Conservation (phyloP, 2,797 vertebrate genomes). For the Gephyroberyx darwinii region DNA sequence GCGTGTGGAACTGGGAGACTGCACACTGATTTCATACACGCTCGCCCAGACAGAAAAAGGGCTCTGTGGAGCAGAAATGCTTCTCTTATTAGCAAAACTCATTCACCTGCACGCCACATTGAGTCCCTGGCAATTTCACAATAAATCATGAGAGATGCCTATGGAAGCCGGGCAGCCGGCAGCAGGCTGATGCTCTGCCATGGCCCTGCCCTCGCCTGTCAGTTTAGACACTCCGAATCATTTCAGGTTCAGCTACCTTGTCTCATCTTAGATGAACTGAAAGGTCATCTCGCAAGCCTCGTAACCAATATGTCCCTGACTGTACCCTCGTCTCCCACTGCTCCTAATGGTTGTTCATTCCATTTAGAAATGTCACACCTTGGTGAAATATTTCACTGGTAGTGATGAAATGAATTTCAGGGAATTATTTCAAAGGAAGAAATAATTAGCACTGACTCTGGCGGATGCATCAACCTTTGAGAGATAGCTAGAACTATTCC, state of each 20-base stretch:
- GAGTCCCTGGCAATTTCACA: conserved; percentile 81
- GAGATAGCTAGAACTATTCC: conserved; percentile 9
- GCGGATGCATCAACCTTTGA: conserved; percentile 41
- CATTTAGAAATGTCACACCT: conserved; percentile 75
- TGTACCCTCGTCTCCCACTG: conserved; percentile 52
- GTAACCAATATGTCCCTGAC: conserved; percentile 70
- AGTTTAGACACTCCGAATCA: conserved; percentile 77
- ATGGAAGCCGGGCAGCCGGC: conserved; percentile 61
- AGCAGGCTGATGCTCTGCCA: conserved; percentile 59
- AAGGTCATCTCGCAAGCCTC: conserved; percentile 74
- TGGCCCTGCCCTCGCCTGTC: conserved; percentile 72
- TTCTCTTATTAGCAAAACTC: conserved; percentile 84
- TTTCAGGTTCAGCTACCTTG: conserved; percentile 69
- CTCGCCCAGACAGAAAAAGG: conserved; percentile 81
- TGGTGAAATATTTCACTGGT: conserved; percentile 68
- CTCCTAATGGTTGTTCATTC: conserved; percentile 67
- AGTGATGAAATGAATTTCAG: conserved; percentile 61
- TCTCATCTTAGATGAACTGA: conserved; percentile 77
- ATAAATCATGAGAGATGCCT: conserved; percentile 77
- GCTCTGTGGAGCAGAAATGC: conserved; percentile 81
- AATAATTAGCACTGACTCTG: conserved; percentile 58
- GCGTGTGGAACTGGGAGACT: conserved; percentile 74
- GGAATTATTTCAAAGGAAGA: conserved; percentile 57
- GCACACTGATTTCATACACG: conserved; percentile 78
- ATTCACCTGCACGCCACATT: conserved; percentile 83